Evolutionary conservation across 2,888 invertebrate species (phyloP).

Genomic region (Endomychus coccineus): DNA sequence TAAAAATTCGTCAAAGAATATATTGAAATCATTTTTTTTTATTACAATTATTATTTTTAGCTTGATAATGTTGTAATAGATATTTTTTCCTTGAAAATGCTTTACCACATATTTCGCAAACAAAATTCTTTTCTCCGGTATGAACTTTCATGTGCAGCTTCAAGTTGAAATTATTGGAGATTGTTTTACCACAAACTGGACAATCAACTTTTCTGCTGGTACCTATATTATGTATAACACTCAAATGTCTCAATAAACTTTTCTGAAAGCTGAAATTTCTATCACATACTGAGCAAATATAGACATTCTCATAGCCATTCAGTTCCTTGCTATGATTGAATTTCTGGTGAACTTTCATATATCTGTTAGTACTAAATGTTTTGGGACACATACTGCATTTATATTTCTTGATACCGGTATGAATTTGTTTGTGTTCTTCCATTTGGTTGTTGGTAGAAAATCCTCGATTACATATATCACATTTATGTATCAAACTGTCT

Average conservation of each 20-base stretch:
- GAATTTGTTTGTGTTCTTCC: conserved; percentile 33
- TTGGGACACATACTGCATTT: conserved; percentile 35
- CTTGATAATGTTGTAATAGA: not conserved
- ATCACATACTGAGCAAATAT: conserved; percentile 31
- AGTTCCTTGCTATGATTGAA: conserved; percentile 35
- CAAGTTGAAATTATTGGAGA: conserved; percentile 34
- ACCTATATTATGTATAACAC: conserved; percentile 34
- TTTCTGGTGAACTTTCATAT: conserved; percentile 30
- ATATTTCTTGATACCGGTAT: conserved; percentile 33
- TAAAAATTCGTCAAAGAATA: no score
- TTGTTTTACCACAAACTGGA: conserved; percentile 30
- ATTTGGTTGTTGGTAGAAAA: conserved; percentile 25
- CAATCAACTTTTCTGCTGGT: conserved; percentile 27
- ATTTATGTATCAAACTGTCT: conserved; percentile 19
- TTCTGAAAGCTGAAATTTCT: conserved; percentile 33
- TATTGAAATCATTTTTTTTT: not conserved
- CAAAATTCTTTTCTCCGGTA: conserved; percentile 32
- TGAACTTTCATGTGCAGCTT: conserved; percentile 35
- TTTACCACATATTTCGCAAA: conserved; percentile 33
- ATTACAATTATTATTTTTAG: not conserved
- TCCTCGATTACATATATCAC: conserved; percentile 21
- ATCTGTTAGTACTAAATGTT: conserved; percentile 30
- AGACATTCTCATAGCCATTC: conserved; percentile 29
- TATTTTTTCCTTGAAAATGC: conserved; percentile 26
- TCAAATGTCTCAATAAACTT: conserved; percentile 34